phyloP scores from a whole-genome alignment of 2,888 invertebrate genomes.

The Iselma pallidipennis region DNA sequence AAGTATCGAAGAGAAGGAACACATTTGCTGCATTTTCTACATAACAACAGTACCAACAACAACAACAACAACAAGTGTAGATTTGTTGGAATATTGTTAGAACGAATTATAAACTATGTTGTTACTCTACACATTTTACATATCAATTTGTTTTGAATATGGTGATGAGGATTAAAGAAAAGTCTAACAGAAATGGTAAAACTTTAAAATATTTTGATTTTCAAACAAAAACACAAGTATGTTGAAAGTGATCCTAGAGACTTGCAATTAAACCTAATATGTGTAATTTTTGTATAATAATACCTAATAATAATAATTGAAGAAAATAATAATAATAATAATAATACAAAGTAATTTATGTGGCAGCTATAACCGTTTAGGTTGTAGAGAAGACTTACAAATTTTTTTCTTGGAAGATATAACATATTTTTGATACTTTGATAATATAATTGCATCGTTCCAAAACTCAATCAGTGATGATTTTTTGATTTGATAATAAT shows the following conservation, averaged over 20 bases:
- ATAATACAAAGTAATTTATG: not conserved
- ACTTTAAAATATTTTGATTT: too few species aligned
- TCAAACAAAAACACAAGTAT: too few species aligned
- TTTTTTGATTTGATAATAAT: conserved; percentile 7
- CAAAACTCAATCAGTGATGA: conserved; percentile 10
- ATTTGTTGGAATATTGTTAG: not conserved
- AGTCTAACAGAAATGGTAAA: too few species aligned
- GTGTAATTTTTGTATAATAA: conserved; percentile 8
- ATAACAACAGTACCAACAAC: not conserved
- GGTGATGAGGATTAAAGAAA: conserved; percentile 4
- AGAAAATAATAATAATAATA: too few species aligned
- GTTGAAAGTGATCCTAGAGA: not conserved
- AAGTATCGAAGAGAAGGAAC: conserved; percentile 17
- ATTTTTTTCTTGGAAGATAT: conserved; percentile 45
- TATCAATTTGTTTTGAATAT: conserved; percentile 24
- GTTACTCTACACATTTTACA: conserved; percentile 27
- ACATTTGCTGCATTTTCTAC: conserved; percentile 19
- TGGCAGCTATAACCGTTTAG: conserved; percentile 3
- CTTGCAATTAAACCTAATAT: conserved; percentile 8
- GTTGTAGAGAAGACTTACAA: not conserved
- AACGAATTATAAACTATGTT: conserved; percentile 12
- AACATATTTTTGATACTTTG: conserved; percentile 65
- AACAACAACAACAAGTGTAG: not conserved
- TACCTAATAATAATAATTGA: not conserved
- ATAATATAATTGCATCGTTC: conserved; percentile 43